Conservation (phyloP, 30 jellyfish, hydroid and myxozoan species). For the Chironex yamaguchii region DNA sequence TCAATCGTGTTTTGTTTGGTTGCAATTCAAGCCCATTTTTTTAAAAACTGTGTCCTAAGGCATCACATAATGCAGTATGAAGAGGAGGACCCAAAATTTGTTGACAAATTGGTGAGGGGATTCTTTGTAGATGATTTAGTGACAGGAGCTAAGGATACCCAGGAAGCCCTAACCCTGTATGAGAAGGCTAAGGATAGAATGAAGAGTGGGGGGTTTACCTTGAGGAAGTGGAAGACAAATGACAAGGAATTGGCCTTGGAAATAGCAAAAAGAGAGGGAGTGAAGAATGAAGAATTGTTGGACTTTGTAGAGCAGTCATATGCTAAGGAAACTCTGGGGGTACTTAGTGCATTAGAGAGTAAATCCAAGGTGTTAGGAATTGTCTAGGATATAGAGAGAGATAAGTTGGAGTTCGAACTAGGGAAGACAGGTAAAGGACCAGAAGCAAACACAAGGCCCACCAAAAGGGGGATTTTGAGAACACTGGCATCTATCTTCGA, state of each 20-base stretch:
- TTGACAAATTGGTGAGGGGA: slow-evolving; percentile 1
- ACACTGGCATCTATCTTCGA: slow-evolving; percentile 22
- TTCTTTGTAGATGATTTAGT: slow-evolving; percentile 50
- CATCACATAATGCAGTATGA: slow-evolving; percentile 11
- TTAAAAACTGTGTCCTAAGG: neutral
- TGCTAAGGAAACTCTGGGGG: slow-evolving; percentile 17
- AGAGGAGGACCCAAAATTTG: neutral
- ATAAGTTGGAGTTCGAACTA: neutral
- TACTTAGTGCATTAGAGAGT: neutral
- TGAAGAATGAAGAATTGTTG: no score
- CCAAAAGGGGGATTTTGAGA: slow-evolving; percentile 37
- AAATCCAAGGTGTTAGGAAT: neutral
- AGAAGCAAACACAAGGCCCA: slow-evolving; percentile 7
- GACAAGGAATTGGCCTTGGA: neutral
- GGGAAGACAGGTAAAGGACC: neutral
- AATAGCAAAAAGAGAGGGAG: neutral
- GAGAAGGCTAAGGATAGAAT: slow-evolving; percentile 23
- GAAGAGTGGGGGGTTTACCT: neutral
- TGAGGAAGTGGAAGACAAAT: slow-evolving; percentile 16
- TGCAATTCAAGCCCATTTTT: neutral
- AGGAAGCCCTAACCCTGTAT: slow-evolving; percentile 16
- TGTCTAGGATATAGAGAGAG: slow-evolving; percentile 1
- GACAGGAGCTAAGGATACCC: neutral
- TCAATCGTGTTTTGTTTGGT: slow-evolving; percentile 32
- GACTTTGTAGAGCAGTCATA: neutral